Base-by-base conservation (phyloP, 2,888 invertebrate species). In the Bhutanitis thaidina region DNA sequence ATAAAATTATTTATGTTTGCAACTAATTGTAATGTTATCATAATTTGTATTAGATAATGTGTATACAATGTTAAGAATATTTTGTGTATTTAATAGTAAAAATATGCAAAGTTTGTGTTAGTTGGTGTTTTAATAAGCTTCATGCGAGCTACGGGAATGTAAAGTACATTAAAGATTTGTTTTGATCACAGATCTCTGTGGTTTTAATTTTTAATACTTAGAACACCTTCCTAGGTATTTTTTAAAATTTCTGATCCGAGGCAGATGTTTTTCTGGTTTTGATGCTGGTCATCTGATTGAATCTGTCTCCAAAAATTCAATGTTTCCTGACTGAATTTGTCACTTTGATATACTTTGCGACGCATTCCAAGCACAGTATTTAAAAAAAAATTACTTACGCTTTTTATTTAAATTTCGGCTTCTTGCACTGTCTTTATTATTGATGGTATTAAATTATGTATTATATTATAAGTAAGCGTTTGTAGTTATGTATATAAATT, bases 351-450 rank as follows among this genome's bases (percentile, higher is more conserved):
- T 65, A 69, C 44, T 64, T 61, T 72, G 74, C 69, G 70, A 83
- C 80, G 84, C 88, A 88, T 88, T 88, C 88, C 88, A 86, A 80
- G 71, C 71, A 74, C 74, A 81, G 81, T 82, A 82, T 82, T 82
- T 78, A 58, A 56, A 67, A n/a, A 58, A 56, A 66, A 62, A 60
- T 61, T 61, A 67, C 64, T 74, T 79, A 77, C 71, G 79, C 76
- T 80, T 80, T 77, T 77, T 74, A 66, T 43, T 64, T 65, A 58
- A 64, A 61, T 63, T 57, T 58, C 35, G 25, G 47, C 55, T 64
- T 65, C 64, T 51, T 54, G 61, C 60, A 54, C 49, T 40, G 46
- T 57, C 56, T 69, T 74, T 72, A 68, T 69, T 64, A 60, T 64
- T 57, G 64, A 68, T 61, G 60, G 59, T 73, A 71, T 71, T 71